Evolutionary conservation across 2,888 invertebrate genomes (phyloP), one percentile per base, ranked within the genome.

Genomic region (Dryococelus australis): DNA sequence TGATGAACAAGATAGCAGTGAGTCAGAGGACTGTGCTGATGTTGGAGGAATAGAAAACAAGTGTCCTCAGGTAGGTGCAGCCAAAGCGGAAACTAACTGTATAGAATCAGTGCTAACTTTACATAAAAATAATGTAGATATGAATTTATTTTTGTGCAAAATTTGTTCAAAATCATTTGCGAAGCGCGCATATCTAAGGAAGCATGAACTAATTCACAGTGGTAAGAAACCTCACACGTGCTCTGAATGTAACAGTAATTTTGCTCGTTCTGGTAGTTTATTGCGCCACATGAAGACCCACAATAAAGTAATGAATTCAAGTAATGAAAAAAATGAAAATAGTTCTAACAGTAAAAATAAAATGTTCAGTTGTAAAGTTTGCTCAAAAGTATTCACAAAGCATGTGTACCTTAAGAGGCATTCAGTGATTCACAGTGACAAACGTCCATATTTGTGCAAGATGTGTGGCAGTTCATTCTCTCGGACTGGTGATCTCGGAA

Each of bases 351-450:
- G 28, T 27, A 81, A 81, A 51, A 13, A 24, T 9, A 26, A 24
- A 27, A 47, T 10, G 16, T 81, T 86, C 43, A 51, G 47, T 28
- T 86, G 86, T 28, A 83, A 79, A 47, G 26, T 86, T 24, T 86
- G 86, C 81, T 86, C 86, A 47, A 86, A 86, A 27, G 24, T 51
- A n/a, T 86, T 86, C 51, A 86, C 81, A 26, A 86, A 86, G 28
- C 81, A 47, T 27, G 86, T 86, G 8, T 86, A 86, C 35, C 86
- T 86, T 12, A 81, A 51, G 47, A 35, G 86, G 26, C 86, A 86
- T 47, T 43, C 43, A 26, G 47, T 86, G 27, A 47, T 86, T 9
- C 86, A 86, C 24, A 81, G 47, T 28, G 81, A 81, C 27, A 28
- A 81, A 51, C 86, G 86, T 27, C 80, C 80, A 0, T 86, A 80